Base-by-base conservation (phyloP, 2,797 vertebrate species). In the Leptoclinus maculatus region DNA sequence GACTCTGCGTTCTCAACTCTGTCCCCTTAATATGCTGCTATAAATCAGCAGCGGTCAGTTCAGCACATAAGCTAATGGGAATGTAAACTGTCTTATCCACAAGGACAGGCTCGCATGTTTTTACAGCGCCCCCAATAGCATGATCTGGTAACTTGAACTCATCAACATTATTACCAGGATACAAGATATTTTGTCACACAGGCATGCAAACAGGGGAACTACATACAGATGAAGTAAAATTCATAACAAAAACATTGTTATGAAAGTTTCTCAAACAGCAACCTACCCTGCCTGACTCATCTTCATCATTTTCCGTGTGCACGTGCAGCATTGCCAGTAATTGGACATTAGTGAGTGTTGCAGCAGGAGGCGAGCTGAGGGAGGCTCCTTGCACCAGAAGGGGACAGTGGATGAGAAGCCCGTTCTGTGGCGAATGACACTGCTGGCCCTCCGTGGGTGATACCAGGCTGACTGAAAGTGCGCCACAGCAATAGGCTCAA, bases 401-500 rank as follows among this genome's bases (percentile, higher is more conserved):
- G 74, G 80, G 74, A 82, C 82, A 80, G 76, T 77, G 81, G 80
- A 88, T 80, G 84, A 83, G 78, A 81, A n/a, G 47, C 36, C 78
- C 83, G 53, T 76, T 85, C 71, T 75, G 89, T 68, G 73, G 77
- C 19, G 32, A 80, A 69, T 11, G 58, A 71, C 59, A 84, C 71
- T 75, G 75, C 74, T 76, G 85, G 76, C 74, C 66, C 69, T 78
- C 72, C 23, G 6, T 38, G 69, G 74, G 68, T 43, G 82, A 70
- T 47, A 43, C 29, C 62, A 78, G 59, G 63, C 82, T 83, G 79
- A 72, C 51, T 76, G 74, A 76, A 81, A 84, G 80, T 88, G 86
- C 77, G 81, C 82, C 79, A 84, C 83, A 80, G 72, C 74, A 47
- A 12, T 13, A 54, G 66, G 72, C 75, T 81, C 82, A 39, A 6